These are phyloP conservation scores for Drosophila pseudotalamancana DNA, from an alignment of 2,888 invertebrate genomes.

Conservation along the genomic window DNA sequence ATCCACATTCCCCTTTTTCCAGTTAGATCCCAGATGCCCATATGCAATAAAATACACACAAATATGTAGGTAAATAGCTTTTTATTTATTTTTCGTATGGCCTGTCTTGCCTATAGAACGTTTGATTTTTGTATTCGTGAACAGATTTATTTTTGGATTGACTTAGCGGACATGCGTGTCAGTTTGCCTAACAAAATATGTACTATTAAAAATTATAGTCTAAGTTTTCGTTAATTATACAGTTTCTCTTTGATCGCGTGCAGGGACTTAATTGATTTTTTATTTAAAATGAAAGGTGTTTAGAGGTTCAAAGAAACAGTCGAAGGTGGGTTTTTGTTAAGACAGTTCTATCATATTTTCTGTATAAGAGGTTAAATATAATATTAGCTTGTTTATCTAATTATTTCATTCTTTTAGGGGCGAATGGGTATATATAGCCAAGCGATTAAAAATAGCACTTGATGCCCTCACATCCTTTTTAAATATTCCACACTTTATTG, in stretches of 20 bases:
- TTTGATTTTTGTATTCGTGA: conserved; percentile 32
- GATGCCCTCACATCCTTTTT: background rate
- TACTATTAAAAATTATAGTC: conserved; percentile 22
- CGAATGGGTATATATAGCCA: background rate
- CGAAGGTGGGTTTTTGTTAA: background rate
- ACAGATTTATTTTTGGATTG: conserved; percentile 44
- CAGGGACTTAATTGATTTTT: conserved; percentile 20
- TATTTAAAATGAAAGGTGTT: conserved; percentile 1
- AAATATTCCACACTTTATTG: background rate
- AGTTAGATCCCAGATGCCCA: conserved; percentile 1
- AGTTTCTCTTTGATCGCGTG: background rate
- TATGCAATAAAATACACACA: conserved; percentile 15
- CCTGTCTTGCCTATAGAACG: background rate
- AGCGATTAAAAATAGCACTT: background rate
- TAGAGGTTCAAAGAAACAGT: background rate
- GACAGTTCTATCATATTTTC: background rate
- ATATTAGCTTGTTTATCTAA: background rate
- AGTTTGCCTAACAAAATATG: conserved; percentile 35
- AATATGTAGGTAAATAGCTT: conserved; percentile 11
- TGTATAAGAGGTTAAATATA: background rate
- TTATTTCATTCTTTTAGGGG: background rate
- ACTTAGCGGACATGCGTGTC: conserved; percentile 35
- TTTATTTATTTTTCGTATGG: conserved; percentile 19
- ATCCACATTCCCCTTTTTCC: background rate
- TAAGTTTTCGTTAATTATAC: conserved; percentile 33